phyloP scores from a whole-genome alignment of 2,888 invertebrate genomes.

The Drosophila testacea region DNA sequence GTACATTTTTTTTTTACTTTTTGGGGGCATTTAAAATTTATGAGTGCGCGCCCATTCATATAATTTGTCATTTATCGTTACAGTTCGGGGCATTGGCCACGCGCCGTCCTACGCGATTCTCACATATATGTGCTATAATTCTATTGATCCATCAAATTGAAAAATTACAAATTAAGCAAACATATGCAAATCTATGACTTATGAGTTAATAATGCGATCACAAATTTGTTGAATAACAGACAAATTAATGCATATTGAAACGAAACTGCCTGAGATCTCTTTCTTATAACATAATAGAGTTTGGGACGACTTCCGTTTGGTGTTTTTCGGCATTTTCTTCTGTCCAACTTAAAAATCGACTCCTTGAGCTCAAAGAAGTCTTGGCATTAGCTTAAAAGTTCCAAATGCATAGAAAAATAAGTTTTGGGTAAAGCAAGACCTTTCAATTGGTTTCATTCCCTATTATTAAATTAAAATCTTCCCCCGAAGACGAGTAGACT shows the following conservation, averaged over 20 bases:
- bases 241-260: slow-evolving; percentile 11
- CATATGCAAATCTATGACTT: slow-evolving; percentile 28
- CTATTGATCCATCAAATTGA: slow-evolving; percentile 43
- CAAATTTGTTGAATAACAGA: slow-evolving; percentile 1
- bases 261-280: background rate
- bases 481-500: too few species aligned
- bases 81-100: slow-evolving; percentile 66
- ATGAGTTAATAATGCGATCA: slow-evolving; percentile 8
- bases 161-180: slow-evolving; percentile 22
- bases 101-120: slow-evolving; percentile 57
- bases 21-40: slow-evolving; percentile 37
- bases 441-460: too few species aligned
- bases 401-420: too few species aligned
- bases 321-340: too few species aligned
- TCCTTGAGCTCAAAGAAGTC: too few species aligned
- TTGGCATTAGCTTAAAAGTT: too few species aligned
- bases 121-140: slow-evolving; percentile 24
- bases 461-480: too few species aligned
- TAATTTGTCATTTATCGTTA: slow-evolving; percentile 30
- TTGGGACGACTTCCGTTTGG: background rate
- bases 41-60: slow-evolving; percentile 12
- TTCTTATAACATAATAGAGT: background rate
- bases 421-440: too few species aligned
- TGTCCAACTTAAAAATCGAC: too few species aligned
- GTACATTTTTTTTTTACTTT: slow-evolving; percentile 6